A percentile compares a stretch with the other conserved stretches of the same genome.
Conservation (phyloP, 2,113 vertebrate genomes). For the Xenus cinereus region DNA sequence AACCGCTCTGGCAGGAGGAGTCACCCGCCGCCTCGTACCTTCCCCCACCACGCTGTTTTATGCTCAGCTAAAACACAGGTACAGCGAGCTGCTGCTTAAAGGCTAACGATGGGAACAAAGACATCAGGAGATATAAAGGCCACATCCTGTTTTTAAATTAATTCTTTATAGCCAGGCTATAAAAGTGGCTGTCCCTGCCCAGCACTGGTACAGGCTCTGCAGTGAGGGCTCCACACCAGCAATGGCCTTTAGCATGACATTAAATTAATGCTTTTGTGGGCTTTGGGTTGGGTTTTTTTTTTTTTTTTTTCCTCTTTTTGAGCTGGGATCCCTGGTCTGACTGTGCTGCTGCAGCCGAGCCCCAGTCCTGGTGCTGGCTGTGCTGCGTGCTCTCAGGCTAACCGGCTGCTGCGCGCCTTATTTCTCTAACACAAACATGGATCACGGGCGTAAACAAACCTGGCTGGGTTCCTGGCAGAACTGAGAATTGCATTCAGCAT, state of each 20-base stretch:
- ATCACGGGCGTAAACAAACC: background rate
- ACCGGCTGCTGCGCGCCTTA: background rate
- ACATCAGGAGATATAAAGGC: background rate
- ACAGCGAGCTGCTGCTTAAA: background rate
- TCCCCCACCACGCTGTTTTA: background rate
- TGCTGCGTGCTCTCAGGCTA: background rate
- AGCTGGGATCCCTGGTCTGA: background rate
- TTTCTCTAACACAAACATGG: background rate
- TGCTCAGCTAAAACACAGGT: background rate
- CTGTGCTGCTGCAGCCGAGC: background rate
- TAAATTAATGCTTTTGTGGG: background rate
- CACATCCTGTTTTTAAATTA: conserved; percentile 21
- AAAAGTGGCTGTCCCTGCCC: background rate
- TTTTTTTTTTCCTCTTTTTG: background rate
- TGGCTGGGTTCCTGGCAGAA: background rate
- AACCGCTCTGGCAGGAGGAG: rapidly evolving
- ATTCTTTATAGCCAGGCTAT: background rate
- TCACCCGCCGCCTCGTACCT: background rate
- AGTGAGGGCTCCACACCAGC: background rate
- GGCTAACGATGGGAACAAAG: background rate
- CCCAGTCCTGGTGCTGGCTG: background rate
- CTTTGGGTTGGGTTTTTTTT: background rate
- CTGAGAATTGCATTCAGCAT: background rate
- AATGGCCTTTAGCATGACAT: background rate
- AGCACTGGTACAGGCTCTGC: background rate